Conservation (phyloP, 2,113 vertebrate genomes). For the Hassar affinis region DNA sequence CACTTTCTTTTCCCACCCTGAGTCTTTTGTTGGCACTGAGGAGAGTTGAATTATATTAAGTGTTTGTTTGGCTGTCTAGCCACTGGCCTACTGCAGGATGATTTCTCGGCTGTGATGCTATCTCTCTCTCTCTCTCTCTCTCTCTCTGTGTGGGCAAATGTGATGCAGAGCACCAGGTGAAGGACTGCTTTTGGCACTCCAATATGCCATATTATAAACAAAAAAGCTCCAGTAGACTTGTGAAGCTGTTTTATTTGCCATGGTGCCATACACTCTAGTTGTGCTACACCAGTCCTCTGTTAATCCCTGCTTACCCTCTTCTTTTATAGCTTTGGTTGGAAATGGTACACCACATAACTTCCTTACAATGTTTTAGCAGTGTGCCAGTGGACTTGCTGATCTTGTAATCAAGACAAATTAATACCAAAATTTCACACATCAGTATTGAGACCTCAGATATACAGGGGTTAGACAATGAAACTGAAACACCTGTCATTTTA, state of each 20-base stretch:
- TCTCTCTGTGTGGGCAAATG: not conserved
- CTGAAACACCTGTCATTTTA: no score
- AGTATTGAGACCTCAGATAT: no score
- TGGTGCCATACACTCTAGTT: not conserved
- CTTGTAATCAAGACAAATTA: no score
- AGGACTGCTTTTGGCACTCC: constrained; percentile 32
- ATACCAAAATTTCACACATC: no score
- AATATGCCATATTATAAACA: constrained; percentile 32
- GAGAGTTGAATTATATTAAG: constrained; percentile 57
- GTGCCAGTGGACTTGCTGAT: not conserved
- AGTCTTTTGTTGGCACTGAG: constrained; percentile 25
- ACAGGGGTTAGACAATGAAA: no score
- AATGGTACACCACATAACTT: not conserved
- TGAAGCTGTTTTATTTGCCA: not conserved
- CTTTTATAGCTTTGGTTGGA: not conserved
- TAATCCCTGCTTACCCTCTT: not conserved
- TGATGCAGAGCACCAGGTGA: constrained; percentile 46
- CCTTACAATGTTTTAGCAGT: not conserved
- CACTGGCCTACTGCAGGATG: constrained; percentile 34
- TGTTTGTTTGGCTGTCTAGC: constrained; percentile 52
- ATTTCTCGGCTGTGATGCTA: not conserved
- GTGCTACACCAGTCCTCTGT: not conserved
- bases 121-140: not conserved
- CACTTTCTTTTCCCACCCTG: not conserved
- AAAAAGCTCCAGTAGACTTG: constrained; percentile 16